A percentile compares a stretch with the other conserved stretches of the same genome.
These are phyloP conservation scores for Microcebus ravelobensis DNA, from an alignment of 2,113 vertebrate species.

Conservation along the genomic window DNA sequence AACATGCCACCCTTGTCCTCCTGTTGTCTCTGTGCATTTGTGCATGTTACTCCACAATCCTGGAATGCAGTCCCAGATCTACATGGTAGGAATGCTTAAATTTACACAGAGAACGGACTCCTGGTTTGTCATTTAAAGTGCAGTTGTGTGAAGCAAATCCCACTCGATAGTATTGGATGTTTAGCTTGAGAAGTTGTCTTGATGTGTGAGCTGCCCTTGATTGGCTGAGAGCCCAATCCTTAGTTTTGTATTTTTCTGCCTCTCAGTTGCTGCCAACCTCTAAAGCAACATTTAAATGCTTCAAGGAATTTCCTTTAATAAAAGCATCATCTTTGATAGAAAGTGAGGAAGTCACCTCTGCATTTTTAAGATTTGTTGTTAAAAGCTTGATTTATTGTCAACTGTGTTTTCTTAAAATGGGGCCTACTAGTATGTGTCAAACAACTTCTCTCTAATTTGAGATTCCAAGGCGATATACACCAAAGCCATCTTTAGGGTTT, in stretches of 20 bases:
- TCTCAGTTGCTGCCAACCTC: constrained; percentile 65
- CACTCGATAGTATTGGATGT: neutral
- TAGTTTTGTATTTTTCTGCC: constrained; percentile 56
- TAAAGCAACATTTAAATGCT: constrained; percentile 69
- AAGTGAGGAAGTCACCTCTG: constrained; percentile 55
- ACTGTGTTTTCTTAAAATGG: constrained; percentile 53
- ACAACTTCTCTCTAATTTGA: constrained; percentile 36
- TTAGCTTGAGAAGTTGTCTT: constrained; percentile 38
- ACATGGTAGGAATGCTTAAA: neutral
- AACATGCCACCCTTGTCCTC: constrained; percentile 17
- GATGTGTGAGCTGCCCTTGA: constrained; percentile 59
- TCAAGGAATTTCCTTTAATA: constrained; percentile 65
- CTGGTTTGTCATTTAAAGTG: constrained; percentile 1
- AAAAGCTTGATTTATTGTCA: constrained; percentile 61
- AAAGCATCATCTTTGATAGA: constrained; percentile 70
- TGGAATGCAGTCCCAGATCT: constrained; percentile 40
- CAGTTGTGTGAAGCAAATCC: constrained; percentile 19
- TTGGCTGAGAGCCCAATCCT: constrained; percentile 53
- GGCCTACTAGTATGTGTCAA: constrained; percentile 32
- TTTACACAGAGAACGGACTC: neutral
- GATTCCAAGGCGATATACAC: constrained; percentile 24
- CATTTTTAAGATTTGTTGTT: constrained; percentile 53
- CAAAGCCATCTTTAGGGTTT: constrained; percentile 23
- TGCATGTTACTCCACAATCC: neutral
- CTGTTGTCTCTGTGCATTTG: constrained; percentile 24